phyloP scores from a whole-genome alignment of 2,113 vertebrate species.

The Psittacula cyanocephala region DNA sequence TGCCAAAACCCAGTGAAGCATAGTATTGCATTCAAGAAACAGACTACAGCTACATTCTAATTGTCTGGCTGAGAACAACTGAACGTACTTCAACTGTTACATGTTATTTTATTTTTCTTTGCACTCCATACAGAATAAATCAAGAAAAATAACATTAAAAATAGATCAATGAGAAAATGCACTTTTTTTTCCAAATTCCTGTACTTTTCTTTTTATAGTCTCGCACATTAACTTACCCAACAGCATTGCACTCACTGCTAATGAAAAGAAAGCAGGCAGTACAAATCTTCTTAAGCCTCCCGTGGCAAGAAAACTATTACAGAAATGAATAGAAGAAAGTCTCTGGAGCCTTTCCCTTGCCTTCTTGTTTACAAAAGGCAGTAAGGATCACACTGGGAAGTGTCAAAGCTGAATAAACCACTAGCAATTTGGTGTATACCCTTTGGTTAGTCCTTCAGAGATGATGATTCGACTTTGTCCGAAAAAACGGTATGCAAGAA shows the following conservation, averaged over 20 bases:
- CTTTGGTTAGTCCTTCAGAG: constrained; percentile 65
- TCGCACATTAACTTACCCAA: constrained; percentile 76
- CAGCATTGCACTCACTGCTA: constrained; percentile 74
- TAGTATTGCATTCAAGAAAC: constrained; percentile 62
- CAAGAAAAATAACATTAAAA: constrained; percentile 23
- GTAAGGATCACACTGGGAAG: constrained; percentile 74
- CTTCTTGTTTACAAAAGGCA: constrained; percentile 74
- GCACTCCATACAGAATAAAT: neutral
- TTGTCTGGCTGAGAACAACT: constrained; percentile 39
- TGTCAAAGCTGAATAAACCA: constrained; percentile 74
- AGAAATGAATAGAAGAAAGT: constrained; percentile 76
- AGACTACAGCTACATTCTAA: constrained; percentile 41
- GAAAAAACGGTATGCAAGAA: constrained; percentile 42
- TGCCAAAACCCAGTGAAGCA: constrained; percentile 65
- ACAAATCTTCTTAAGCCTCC: constrained; percentile 79
- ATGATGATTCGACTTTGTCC: constrained; percentile 64
- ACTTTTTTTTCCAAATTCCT: neutral
- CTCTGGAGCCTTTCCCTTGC: constrained; percentile 70
- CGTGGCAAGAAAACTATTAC: constrained; percentile 78
- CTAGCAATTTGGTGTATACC: constrained; percentile 66
- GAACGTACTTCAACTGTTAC: constrained; percentile 40
- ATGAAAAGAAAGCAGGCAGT: constrained; percentile 73
- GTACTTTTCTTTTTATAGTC: constrained; percentile 28
- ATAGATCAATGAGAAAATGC: constrained; percentile 15
- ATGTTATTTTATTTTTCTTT: constrained; percentile 11